These are phyloP conservation scores for Microcebus lehilahytsara DNA, from an alignment of 2,113 vertebrate genomes.

Conservation along the genomic window DNA sequence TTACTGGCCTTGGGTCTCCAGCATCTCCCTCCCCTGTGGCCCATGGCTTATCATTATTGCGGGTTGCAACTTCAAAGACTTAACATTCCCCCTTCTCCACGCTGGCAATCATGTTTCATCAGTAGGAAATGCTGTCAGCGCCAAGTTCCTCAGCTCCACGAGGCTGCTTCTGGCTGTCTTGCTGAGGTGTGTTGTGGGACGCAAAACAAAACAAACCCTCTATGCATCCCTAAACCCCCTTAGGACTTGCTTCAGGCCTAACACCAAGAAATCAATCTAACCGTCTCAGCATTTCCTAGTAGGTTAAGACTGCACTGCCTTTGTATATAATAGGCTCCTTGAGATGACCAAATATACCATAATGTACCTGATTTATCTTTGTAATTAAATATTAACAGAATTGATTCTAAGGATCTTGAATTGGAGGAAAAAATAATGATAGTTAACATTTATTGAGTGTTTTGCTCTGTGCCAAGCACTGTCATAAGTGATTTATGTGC, in stretches of 20 bases:
- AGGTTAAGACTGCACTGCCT: accelerated
- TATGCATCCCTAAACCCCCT: neutral
- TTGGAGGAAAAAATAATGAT: neutral
- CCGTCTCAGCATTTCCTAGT: too few species aligned
- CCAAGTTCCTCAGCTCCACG: neutral
- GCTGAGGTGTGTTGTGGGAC: neutral
- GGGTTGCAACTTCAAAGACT: neutral
- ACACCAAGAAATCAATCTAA: neutral
- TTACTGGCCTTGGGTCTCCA: neutral
- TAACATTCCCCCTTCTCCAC: neutral
- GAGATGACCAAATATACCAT: neutral
- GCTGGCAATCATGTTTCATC: neutral
- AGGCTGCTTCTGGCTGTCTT: neutral
- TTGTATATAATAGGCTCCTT: neutral
- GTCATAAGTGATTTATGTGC: neutral
- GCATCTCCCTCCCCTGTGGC: neutral
- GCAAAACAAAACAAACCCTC: accelerated
- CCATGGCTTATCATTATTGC: neutral
- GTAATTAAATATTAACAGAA: neutral
- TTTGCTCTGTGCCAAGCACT: neutral
- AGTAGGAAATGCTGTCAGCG: neutral
- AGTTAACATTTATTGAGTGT: neutral
- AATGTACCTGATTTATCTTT: neutral
- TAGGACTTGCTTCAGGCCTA: neutral
- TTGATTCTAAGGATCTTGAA: neutral